Base-by-base conservation (phyloP, 2,797 vertebrate genomes). In the Neomorphus geoffroyi region DNA sequence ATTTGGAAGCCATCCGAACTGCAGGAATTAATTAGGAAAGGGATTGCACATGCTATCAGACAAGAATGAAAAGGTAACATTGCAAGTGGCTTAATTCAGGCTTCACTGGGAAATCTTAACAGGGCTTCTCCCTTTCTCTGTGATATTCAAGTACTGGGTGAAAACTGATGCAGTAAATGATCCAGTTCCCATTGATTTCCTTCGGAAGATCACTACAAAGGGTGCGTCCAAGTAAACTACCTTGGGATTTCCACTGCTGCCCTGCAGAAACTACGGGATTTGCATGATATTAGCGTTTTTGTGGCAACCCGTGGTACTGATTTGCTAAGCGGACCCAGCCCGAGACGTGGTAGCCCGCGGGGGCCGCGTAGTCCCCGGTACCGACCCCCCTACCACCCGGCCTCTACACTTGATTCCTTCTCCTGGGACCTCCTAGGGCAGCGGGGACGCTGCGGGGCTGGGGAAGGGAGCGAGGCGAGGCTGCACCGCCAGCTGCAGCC, bases 41-140 rank as follows among this genome's bases (percentile, higher is more conserved):
- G 51, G n/a, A 10, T 19, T 3, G 1, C 32, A 9, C 24, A 0
- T 6, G 11, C 51, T 27, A 6, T 22, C 18, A 24, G 41, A 30
- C 14, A 27, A 19, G 10, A 66, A 15, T 2, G 17, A 33, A 53
- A 78, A n/a, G 0, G 2, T 26, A 33, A 18, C 18, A 1, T 6
- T 51, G 37, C 17, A 14, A 53, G 45, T 13, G 1, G 2, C 28
- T 60, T 37, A 6, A 30, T 78, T 45, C 10, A 10, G 51, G 48
- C 19, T 53, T 64, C 2, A 15, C 43, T 37, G 57, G 21, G 61
- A 60, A 73, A 45, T 58, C 33, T 61, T 37, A 28, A 3, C 11
- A 2, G 32, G 26, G 19, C 37, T 56, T 78, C 4, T 50, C 53
- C 5, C 11, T 43, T 58, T 51, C 43, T 60, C 12, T 16, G 11